Evolutionary conservation across 2,797 vertebrate species (phyloP), one percentile per base, ranked within the genome.

Genomic region (Anas capensis): DNA sequence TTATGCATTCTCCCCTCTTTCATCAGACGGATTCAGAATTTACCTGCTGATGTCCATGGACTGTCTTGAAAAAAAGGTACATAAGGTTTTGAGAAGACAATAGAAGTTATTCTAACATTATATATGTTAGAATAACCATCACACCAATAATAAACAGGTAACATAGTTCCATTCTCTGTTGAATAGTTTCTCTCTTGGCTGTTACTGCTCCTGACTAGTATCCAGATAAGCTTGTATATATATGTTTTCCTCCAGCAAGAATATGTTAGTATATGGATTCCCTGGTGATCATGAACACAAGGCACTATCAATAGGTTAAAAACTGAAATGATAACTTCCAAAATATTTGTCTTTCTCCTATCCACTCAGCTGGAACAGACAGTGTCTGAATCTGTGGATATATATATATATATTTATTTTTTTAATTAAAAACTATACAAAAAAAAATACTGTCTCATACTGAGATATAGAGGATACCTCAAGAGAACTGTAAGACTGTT

Each of bases 351-450:
- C 8, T 92, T 17, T 83, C 3, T 57, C 7, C 14, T 78, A 4
- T 46, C 7, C 72, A 3, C 62, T 82, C 38, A 66, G 10, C 17
- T n/a, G 6, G 27, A 92, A 46, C 3, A 81, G 17, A 54, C n/a
- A 16, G 4, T 54, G 12, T 18, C 36, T 81, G n/a, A 5, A 57
- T 54, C 14, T 64, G 9, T 5, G 69, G 26, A 62, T 20, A 83
- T 82, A 48, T 48, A 13, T 48, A 23, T 48, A 48, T 70, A 79
- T 91, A 73, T 65, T 90, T 96, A 19, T 86, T 92, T 80, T 91
- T 81, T 78, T 5, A 93, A 95, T 96, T 94, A 91, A 95, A 95
- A 93, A 85, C 66, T 92, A 90, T 1, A 21, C 48, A 49, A 86
- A 92, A 96, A 94, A 29, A 89, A 89, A 81, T 15, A 53, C 94